Base-by-base conservation (phyloP, 2,888 invertebrate species). In the Nomada fabriciana region DNA sequence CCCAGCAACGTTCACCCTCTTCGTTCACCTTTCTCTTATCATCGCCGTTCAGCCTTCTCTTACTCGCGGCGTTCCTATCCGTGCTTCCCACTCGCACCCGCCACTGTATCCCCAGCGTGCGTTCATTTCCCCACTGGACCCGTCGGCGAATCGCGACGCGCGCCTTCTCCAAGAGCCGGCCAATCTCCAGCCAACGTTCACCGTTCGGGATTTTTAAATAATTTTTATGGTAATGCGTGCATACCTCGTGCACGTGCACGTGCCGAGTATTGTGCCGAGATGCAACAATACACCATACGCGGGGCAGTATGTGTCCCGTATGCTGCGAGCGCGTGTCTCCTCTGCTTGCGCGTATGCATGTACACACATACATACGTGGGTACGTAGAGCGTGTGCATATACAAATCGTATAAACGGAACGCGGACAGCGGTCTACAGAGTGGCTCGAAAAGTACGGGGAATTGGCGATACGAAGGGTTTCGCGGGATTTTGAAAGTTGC, bases 141-240 rank as follows among this genome's bases (percentile, higher is more conserved):
- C 68, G 42, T 15, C 47, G 25, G 23, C 65, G 69, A 55, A 86
- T 86, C 20, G 63, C 29, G 9, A 15, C 10, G 23, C 61, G 20
- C 9, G 65, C 64, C 29, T 85, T 87, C 86, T 79, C 29, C 55
- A 60, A 29, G 76, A 79, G 59, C 86, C 82, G 25, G 42, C 88
- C 89, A 89, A 89, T 83, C 74, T 29, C 20, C 9, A 18, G 10
- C 67, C 20, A 53, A 29, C 64, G 60, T 63, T 76, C 72, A 5
- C 57, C 23, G 43, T 52, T 52, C 85, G 72, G 78, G 72, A 87
- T 91, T 90, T 91, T 91, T 87, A 85, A 90, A 87, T 86, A 86
- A 90, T 90, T 91, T 91, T 92, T 89, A 91, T 90, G 90, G 83
- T 89, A 91, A 91, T 90, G 82, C 83, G 47, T 25, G 74, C 80